These are phyloP conservation scores for Parnassius apollo DNA, from an alignment of 2,888 invertebrate species.

Conservation along the genomic window DNA sequence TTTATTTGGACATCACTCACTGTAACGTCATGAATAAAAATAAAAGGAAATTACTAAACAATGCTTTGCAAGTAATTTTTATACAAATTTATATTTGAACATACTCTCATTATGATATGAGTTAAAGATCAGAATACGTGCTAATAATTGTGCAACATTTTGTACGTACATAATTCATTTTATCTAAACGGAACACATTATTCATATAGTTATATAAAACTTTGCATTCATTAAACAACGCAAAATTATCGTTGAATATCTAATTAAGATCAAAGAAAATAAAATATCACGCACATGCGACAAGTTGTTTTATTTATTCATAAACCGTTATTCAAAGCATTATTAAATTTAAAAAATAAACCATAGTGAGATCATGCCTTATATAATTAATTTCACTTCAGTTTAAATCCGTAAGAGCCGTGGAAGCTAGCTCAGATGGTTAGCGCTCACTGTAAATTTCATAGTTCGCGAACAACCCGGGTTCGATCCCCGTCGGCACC, in stretches of 20 bases:
- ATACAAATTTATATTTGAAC: constrained; percentile 59
- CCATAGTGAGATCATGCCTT: too few species aligned
- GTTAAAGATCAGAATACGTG: constrained; percentile 47
- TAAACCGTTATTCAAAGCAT: too few species aligned
- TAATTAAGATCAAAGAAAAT: constrained; percentile 72
- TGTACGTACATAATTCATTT: constrained; percentile 61
- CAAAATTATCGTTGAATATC: constrained; percentile 59
- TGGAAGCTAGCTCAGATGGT: too few species aligned
- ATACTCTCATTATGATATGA: constrained; percentile 59
- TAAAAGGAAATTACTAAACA: constrained; percentile 33
- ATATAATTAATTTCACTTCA: too few species aligned
- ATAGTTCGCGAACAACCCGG: too few species aligned
- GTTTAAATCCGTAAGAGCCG: too few species aligned
- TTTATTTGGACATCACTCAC: too few species aligned
- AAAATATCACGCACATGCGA: constrained; percentile 80
- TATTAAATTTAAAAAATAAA: too few species aligned
- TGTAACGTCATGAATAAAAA: constrained; percentile 12
- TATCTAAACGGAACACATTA: constrained; percentile 69
- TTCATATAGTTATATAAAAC: constrained; percentile 67
- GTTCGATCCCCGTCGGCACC: too few species aligned
- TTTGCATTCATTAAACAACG: constrained; percentile 68
- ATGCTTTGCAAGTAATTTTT: constrained; percentile 62
- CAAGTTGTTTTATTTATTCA: constrained; percentile 55
- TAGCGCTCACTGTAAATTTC: too few species aligned
- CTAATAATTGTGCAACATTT: constrained; percentile 36